Evolutionary conservation across 2,888 invertebrate genomes (phyloP).

Genomic region (Drosophila mettleri): DNA sequence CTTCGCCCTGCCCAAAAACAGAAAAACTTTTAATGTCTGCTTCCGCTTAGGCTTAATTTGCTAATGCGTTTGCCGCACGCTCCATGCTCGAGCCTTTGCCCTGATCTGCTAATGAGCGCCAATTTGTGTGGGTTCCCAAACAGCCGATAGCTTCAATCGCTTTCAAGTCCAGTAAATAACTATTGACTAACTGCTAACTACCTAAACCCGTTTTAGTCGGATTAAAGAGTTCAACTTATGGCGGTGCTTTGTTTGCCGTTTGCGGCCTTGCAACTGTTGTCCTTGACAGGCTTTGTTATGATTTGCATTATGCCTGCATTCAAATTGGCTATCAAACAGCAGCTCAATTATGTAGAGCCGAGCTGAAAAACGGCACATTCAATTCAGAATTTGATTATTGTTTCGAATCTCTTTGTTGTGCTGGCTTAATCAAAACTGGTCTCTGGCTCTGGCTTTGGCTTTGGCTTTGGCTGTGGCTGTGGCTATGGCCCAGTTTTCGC

Average conservation of each 20-base stretch:
- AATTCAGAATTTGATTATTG: slow-evolving; percentile 12
- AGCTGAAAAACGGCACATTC: neutral
- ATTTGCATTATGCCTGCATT: slow-evolving; percentile 2
- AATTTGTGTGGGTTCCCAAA: slow-evolving; percentile 43
- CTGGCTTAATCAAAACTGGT: slow-evolving; percentile 29
- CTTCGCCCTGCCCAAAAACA: slow-evolving; percentile 18
- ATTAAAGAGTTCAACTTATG: neutral
- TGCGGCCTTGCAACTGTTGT: neutral
- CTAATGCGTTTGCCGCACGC: slow-evolving; percentile 61
- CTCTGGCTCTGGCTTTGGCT: neutral
- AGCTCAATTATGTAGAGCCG: slow-evolving; percentile 2
- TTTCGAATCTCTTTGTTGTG: slow-evolving; percentile 12
- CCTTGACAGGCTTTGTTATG: neutral
- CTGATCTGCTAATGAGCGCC: slow-evolving; percentile 59
- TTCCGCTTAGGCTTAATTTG: slow-evolving; percentile 66
- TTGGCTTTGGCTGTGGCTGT: too few relatives aligned
- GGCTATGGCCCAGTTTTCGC: neutral
- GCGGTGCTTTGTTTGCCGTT: neutral
- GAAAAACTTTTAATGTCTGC: slow-evolving; percentile 64
- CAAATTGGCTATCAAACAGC: neutral
- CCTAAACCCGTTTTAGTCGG: neutral
- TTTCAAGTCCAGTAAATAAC: neutral
- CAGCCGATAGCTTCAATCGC: slow-evolving; percentile 6
- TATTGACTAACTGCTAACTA: neutral
- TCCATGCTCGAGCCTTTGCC: slow-evolving; percentile 28